phyloP scores from a whole-genome alignment of 2,797 vertebrate genomes.

The Molossus alvarezi region DNA sequence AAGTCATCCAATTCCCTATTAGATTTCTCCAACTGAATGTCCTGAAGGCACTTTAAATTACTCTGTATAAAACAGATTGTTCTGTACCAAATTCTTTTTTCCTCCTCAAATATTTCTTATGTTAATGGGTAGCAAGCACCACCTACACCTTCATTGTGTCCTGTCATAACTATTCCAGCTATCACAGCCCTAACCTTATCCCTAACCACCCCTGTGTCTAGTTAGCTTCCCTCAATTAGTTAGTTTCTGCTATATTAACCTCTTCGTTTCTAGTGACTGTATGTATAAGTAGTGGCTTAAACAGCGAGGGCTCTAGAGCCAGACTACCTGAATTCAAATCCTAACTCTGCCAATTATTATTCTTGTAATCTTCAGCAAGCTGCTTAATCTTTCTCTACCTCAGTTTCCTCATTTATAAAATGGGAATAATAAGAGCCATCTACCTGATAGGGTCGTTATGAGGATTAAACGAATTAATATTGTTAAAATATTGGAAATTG shows the following conservation, averaged over 20 bases:
- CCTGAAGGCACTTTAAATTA: conserved; percentile 2
- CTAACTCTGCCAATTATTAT: background rate
- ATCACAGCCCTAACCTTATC: background rate
- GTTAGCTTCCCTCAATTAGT: background rate
- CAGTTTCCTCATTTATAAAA: conserved; percentile 37
- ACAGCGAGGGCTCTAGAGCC: background rate
- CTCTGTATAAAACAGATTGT: conserved; percentile 3
- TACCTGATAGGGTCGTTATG: background rate
- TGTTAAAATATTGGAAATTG: background rate
- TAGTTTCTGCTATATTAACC: conserved; percentile 23
- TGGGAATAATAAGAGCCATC: background rate
- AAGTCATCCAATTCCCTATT: background rate
- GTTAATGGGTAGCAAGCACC: background rate
- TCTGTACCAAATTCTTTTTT: background rate
- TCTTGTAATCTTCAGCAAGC: conserved; percentile 8
- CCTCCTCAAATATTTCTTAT: background rate
- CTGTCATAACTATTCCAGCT: background rate
- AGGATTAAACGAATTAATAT: conserved; percentile 43
- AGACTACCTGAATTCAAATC: background rate
- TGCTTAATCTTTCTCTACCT: background rate
- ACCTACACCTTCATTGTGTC: background rate
- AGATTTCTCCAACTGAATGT: conserved; percentile 39
- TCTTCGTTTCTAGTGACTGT: conserved; percentile 15
- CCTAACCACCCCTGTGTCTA: background rate
- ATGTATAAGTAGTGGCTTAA: background rate